Evolutionary conservation across 2,113 vertebrate species (phyloP).

Genomic region (Gobius niger): DNA sequence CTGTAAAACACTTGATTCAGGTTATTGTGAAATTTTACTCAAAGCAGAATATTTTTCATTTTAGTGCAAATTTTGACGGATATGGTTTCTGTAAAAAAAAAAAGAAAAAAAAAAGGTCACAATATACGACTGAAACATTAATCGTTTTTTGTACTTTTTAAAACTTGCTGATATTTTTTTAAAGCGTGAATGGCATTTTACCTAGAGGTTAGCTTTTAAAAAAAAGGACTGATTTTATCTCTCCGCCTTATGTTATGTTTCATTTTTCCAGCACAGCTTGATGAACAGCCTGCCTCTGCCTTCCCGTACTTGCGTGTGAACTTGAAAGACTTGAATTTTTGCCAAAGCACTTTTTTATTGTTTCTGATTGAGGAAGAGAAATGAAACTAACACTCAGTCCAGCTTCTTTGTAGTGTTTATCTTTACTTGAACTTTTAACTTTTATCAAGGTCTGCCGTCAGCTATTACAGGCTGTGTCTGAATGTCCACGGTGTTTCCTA

Average conservation of each 20-base stretch:
- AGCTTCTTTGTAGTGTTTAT: conserved; percentile 28
- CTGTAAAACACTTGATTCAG: no score
- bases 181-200: neutral
- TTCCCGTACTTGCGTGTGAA: conserved; percentile 48
- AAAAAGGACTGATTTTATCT: no score
- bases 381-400: conserved; percentile 23
- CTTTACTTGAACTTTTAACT: conserved; percentile 63
- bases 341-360: conserved; percentile 72
- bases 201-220: no score
- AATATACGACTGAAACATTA: no score
- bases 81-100: no score
- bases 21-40: no score
- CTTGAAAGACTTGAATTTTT: conserved; percentile 71
- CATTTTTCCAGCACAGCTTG: conserved; percentile 18
- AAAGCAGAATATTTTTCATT: no score
- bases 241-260: no score
- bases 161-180: neutral
- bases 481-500: neutral
- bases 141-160: no score
- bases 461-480: neutral
- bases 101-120: no score
- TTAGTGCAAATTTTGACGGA: no score
- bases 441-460: conserved; percentile 24
- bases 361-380: conserved; percentile 28
- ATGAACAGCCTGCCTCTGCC: conserved; percentile 19